Evolutionary conservation across 2,888 invertebrate genomes (phyloP), one percentile per base, ranked within the genome.

Genomic region (Caenorhabditis becei): DNA sequence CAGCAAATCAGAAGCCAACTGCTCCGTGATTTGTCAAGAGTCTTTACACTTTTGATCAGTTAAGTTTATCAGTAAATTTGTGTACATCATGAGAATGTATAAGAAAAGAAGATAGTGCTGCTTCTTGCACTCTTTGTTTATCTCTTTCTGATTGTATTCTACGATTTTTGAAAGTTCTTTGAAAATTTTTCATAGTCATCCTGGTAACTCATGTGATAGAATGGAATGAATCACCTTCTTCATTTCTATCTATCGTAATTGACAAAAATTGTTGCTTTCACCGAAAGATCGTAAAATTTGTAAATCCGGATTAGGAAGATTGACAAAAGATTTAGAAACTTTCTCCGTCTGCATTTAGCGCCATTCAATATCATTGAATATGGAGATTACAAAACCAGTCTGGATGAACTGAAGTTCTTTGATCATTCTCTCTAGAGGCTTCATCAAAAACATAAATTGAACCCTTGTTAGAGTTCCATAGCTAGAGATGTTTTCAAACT

Each of bases 401-500:
- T n/a, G 44, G n/a, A 16, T 3, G 16, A 44, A 44, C 44, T 44
- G 16, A 7, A 16, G n/a, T n/a, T n/a, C n/a, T n/a, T n/a, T n/a
- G n/a, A n/a, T n/a, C n/a, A n/a, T n/a, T n/a, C n/a, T n/a, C n/a
- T n/a, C n/a, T n/a, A n/a, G n/a, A n/a, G n/a, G n/a, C n/a, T n/a
- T n/a, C n/a, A n/a, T n/a, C n/a, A n/a, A n/a, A n/a, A n/a, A n/a
- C n/a, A n/a, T n/a, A n/a, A n/a, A n/a, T n/a, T n/a, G n/a, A n/a
- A n/a, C n/a, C n/a, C n/a, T n/a, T n/a, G n/a, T n/a, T n/a, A n/a
- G n/a, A n/a, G n/a, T n/a, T 10, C 8, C 10, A 14, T 41, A 41
- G 32, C 32, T 10, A 32, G 32, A 32, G 32, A 69, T 69, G 47
- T 28, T 56, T 67, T 63, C 44, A 47, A 47, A 49, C 69, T 69